Base-by-base conservation (phyloP, 2,113 vertebrate species). In the Neopipo cinnamomea region DNA sequence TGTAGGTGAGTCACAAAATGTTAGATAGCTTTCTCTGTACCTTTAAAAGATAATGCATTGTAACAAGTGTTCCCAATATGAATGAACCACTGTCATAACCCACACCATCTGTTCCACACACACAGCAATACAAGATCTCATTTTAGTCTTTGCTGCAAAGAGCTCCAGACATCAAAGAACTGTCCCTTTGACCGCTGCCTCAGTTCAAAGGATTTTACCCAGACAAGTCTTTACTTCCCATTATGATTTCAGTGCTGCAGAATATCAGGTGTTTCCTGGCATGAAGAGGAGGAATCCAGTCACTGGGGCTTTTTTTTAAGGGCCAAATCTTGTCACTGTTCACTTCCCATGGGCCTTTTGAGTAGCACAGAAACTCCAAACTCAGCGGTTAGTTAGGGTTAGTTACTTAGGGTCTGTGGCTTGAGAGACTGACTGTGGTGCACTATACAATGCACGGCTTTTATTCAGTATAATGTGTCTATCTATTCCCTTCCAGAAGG, bases 1-100 rank as follows among this genome's bases (percentile, higher is more conserved):
- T 96, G 88, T 86, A 97, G 96, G 96, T 95, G 93, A 97, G 96
- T 95, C 94, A 97, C 95, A 91, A 82, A 96, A 96, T 88, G 95
- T 95, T 96, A 96, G 95, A 94, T 85, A 91, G 94, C 91, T 92
- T 95, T 97, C 92, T 81, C 71, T 70, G 62, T 92, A 61, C 94
- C 78, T 95, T 88, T 96, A 97, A 96, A 97, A 94, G 95, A 92
- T 97, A 91, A 95, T 83, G 85, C 85, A 85, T 75, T 95, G 91
- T 91, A 96, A 86, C 95, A 95, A 96, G 88, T 72, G 90, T 66
- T 95, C 92, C 94, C 73, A 95, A 61, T 63, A 56, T 91, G 91
- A 96, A 94, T 93, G 96, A 96, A 78, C 91, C 91, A 77, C 95
- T 92, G 91, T 86, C 90, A 71, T 96, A 97, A 95, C 94, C 94